Conservation (phyloP, 37 sponge, comb jelly and placozoan genomes). For the Diacarnus erythraeanus region DNA sequence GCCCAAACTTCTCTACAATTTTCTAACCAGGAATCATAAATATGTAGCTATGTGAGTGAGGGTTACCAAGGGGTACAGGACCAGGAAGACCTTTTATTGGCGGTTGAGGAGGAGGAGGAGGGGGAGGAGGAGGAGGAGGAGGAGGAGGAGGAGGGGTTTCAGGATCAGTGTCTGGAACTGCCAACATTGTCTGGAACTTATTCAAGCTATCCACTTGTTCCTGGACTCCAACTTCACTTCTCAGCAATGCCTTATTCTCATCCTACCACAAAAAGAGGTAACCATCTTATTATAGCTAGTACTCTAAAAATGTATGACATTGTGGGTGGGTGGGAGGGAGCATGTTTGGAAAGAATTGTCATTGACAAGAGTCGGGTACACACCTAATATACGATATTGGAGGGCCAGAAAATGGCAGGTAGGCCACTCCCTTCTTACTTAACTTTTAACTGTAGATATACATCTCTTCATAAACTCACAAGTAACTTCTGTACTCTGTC, state of each 20-base stretch:
- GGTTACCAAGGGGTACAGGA: slow-evolving; percentile 51
- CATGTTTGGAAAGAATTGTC: too few relatives aligned
- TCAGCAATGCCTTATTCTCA: slow-evolving; percentile 31
- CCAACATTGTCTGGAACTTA: slow-evolving; percentile 1
- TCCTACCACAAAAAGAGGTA: slow-evolving; percentile 19
- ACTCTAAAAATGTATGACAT: too few relatives aligned
- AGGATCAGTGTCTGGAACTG: background rate
- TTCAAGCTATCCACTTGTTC: slow-evolving; percentile 23
- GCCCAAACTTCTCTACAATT: too few relatives aligned
- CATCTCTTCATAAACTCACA: slow-evolving; percentile 17
- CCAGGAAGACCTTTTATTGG: slow-evolving; percentile 37
- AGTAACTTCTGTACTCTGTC: slow-evolving; percentile 13
- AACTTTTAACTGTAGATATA: background rate
- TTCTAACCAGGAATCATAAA: too few relatives aligned
- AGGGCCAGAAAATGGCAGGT: background rate
- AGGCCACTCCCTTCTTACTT: too few relatives aligned
- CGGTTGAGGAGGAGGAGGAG: slow-evolving; percentile 42
- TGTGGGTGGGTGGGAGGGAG: background rate
- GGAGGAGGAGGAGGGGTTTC: background rate
- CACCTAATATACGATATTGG: too few relatives aligned
- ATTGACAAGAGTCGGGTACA: too few relatives aligned
- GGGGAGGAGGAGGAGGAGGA: slow-evolving; percentile 2
- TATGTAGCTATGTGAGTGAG: too few relatives aligned
- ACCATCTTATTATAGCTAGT: too few relatives aligned
- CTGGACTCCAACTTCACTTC: background rate